Evolutionary conservation across 2,888 invertebrate genomes (phyloP).

Genomic region (Tenthredo scrophulariae): DNA sequence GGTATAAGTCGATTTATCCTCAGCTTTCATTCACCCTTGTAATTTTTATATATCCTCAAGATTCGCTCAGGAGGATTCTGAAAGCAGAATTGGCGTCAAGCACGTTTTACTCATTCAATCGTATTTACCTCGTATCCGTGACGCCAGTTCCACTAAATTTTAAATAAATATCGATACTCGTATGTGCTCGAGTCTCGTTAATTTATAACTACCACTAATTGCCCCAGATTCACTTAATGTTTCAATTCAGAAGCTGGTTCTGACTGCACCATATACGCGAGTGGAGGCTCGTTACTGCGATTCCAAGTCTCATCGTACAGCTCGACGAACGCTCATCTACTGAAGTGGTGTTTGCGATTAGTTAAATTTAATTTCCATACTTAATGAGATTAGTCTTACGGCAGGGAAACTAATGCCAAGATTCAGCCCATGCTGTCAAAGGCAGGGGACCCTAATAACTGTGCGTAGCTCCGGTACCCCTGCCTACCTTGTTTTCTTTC

Average conservation of each 20-base stretch:
- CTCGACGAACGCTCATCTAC: not conserved
- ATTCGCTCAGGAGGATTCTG: not conserved
- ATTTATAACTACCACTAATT: not conserved
- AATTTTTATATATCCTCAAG: not conserved
- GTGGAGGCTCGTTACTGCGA: not conserved
- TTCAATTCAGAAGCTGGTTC: not conserved
- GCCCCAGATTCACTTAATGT: not conserved
- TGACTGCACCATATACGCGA: not conserved
- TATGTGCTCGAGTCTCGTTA: not conserved
- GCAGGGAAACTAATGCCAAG: conserved; percentile 6
- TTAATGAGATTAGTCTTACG: conserved; percentile 23
- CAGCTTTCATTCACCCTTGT: not conserved
- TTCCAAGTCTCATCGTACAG: not conserved
- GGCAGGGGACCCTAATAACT: not conserved
- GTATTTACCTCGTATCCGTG: not conserved
- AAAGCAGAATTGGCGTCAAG: not conserved
- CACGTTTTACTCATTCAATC: not conserved
- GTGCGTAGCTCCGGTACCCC: not conserved
- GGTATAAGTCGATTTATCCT: not conserved
- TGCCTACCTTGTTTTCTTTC: conserved; percentile 24
- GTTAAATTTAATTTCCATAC: conserved; percentile 23
- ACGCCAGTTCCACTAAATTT: not conserved
- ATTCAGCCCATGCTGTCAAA: not conserved
- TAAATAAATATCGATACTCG: not conserved
- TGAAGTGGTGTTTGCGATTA: conserved; percentile 1